Evolutionary conservation across 2,888 invertebrate species (phyloP).

Genomic region (Dastarcus helophoroides): DNA sequence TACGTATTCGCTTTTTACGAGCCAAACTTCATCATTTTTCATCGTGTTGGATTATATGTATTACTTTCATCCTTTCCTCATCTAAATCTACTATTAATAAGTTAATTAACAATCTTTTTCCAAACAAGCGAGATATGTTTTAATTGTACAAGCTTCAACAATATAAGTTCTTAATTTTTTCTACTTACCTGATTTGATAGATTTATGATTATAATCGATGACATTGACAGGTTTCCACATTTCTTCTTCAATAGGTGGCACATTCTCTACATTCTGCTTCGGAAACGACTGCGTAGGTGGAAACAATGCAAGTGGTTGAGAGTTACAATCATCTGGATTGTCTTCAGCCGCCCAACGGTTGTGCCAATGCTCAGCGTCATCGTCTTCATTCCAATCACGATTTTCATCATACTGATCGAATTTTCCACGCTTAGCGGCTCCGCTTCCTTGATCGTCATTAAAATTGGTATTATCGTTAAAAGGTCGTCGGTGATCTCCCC

Average conservation of each 20-base stretch:
- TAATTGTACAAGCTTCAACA: too few species aligned
- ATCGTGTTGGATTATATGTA: too few species aligned
- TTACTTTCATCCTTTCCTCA: too few species aligned
- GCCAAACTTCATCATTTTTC: too few species aligned
- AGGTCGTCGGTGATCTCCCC: background rate
- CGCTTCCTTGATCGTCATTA: constrained; percentile 3
- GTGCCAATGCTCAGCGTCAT: constrained; percentile 17
- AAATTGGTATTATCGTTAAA: constrained; percentile 4
- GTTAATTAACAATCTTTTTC: too few species aligned
- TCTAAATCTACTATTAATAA: too few species aligned
- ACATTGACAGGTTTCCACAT: constrained; percentile 49
- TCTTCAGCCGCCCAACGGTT: too few species aligned
- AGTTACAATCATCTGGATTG: too few species aligned
- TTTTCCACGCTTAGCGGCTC: background rate
- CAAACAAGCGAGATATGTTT: too few species aligned
- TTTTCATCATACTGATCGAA: background rate
- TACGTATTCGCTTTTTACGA: too few species aligned
- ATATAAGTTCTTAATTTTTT: too few species aligned
- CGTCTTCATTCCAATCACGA: constrained; percentile 7
- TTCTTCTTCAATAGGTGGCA: constrained; percentile 38
- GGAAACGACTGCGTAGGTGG: constrained; percentile 12
- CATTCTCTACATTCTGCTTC: constrained; percentile 1
- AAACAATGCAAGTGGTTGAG: too few species aligned
- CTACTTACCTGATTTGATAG: constrained; percentile 39
- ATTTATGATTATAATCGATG: constrained; percentile 61